These are phyloP conservation scores for Polydrusus pterygomalis DNA, from an alignment of 2,888 invertebrate species.

Conservation along the genomic window DNA sequence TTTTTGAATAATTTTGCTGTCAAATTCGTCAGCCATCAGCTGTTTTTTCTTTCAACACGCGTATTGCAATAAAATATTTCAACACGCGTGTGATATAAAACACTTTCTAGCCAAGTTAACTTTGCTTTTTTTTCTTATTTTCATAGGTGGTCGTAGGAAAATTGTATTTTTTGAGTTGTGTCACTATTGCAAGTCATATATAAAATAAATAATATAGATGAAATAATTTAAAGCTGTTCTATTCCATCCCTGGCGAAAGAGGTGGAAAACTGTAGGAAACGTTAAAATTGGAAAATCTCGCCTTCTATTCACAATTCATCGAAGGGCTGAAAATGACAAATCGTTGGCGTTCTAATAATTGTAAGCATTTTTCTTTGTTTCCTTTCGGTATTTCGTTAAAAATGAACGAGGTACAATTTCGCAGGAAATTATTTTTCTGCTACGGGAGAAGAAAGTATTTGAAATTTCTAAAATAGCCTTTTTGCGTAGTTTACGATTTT, in stretches of 20 bases:
- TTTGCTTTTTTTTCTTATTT: too few relatives aligned
- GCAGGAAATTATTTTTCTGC: conserved; percentile 37
- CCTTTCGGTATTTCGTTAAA: conserved; percentile 43
- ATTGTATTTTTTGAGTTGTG: too few relatives aligned
- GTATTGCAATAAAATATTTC: too few relatives aligned
- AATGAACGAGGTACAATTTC: conserved; percentile 25
- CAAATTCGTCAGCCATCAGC: too few relatives aligned
- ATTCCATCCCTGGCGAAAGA: conserved; percentile 18
- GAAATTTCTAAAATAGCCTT: conserved; percentile 6
- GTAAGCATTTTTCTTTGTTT: conserved; percentile 53
- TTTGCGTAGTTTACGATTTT: not conserved
- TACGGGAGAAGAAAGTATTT: conserved; percentile 9
- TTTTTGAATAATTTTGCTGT: too few relatives aligned
- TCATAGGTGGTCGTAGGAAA: too few relatives aligned
- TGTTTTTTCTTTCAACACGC: too few relatives aligned
- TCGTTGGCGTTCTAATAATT: conserved; percentile 49
- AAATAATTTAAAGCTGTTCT: too few relatives aligned
- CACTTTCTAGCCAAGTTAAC: too few relatives aligned
- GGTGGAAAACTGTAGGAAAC: conserved; percentile 34
- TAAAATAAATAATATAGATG: too few relatives aligned
- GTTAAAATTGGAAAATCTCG: conserved; percentile 34
- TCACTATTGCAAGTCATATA: too few relatives aligned
- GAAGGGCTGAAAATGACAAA: conserved; percentile 48
- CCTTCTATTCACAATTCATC: conserved; percentile 41
- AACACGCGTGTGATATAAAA: too few relatives aligned